Evolutionary conservation across 2,797 vertebrate genomes (phyloP).

Genomic region (Poeciliopsis paucimaculata): DNA sequence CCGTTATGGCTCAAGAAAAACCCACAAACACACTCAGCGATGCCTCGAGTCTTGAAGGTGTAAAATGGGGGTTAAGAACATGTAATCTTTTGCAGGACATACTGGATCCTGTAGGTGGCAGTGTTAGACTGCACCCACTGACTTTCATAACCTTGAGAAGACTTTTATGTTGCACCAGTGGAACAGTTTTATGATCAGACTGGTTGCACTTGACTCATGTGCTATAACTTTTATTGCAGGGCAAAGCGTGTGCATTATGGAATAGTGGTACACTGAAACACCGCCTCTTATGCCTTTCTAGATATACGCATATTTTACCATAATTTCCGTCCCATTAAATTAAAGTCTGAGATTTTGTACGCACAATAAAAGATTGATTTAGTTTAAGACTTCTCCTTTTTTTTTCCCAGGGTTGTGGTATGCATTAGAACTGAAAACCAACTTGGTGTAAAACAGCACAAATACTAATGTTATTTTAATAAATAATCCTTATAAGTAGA

Average conservation of each 20-base stretch:
- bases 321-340: not conserved
- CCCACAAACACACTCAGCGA: not conserved
- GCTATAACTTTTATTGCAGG: conserved; percentile 22
- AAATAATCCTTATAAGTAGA: not conserved
- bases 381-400: not conserved
- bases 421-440: not conserved
- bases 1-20: not conserved
- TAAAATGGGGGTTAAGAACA: conserved; percentile 6
- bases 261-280: not conserved
- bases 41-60: not conserved
- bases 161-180: conserved; percentile 27
- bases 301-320: not conserved
- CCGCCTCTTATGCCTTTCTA: not conserved
- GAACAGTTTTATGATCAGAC: conserved; percentile 55
- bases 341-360: not conserved
- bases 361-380: not conserved
- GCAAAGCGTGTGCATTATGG: not conserved
- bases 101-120: conserved; percentile 71
- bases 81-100: conserved; percentile 35
- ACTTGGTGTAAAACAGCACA: not conserved
- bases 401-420: not conserved
- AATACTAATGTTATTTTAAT: not conserved
- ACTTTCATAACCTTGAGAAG: conserved; percentile 58
- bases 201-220: conserved; percentile 39
- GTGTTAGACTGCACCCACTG: conserved; percentile 58